A percentile compares a stretch with the other conserved stretches of the same genome.
Evolutionary conservation across 1,140 invertebrate species (phyloP).

Genomic region (Hyles euphorbiae): DNA sequence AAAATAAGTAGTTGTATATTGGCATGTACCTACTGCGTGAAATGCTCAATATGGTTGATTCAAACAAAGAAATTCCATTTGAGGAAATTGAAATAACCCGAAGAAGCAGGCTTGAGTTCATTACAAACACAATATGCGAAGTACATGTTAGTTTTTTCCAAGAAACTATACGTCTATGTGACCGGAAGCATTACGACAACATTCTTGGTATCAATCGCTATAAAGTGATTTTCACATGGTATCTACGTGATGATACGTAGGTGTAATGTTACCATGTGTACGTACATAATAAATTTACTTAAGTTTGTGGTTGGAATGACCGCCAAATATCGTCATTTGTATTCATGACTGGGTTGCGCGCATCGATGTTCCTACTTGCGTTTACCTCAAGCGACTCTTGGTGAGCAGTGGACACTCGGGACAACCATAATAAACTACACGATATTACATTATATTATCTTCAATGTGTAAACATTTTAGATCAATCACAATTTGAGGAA

Average conservation of each 20-base stretch:
- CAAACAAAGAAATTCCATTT: no score
- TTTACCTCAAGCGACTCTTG: conserved; percentile 26
- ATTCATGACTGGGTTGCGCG: conserved; percentile 43
- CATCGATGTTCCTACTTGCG: conserved; percentile 44
- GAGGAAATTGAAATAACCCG: no score
- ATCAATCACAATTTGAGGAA: no score
- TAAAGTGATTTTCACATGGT: conserved; percentile 62
- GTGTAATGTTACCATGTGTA: conserved; percentile 30
- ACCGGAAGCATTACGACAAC: conserved; percentile 62
- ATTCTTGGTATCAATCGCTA: conserved; percentile 54
- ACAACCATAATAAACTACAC: no score
- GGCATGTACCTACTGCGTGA: no score
- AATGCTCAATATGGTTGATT: no score
- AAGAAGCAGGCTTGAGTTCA: neutral
- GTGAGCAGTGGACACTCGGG: no score
- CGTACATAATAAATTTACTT: conserved; percentile 52
- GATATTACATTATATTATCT: no score
- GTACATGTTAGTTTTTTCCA: conserved; percentile 23
- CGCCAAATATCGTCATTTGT: conserved; percentile 65
- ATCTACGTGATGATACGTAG: conserved; percentile 48
- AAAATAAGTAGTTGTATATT: no score
- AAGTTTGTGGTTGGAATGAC: conserved; percentile 48
- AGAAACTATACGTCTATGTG: conserved; percentile 39
- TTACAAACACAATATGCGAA: conserved; percentile 7
- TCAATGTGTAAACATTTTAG: no score